Conservation (phyloP, 2,113 vertebrate genomes). For the Menidia beryllina region DNA sequence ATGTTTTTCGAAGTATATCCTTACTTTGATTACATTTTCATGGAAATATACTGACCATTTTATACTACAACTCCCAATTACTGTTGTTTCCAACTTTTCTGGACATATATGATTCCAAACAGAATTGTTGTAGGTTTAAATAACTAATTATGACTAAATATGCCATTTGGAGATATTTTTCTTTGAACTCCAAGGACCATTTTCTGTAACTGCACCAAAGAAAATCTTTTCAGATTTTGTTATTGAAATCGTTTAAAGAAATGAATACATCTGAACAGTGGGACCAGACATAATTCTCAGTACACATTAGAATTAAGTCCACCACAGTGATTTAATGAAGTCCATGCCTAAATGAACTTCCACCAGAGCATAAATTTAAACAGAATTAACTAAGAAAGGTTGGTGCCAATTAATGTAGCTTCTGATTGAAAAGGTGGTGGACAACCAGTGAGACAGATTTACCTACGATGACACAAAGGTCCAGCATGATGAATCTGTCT, state of each 20-base stretch:
- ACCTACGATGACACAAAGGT: not conserved
- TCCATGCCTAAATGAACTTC: not conserved
- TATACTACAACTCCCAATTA: not conserved
- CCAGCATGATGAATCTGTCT: too few relatives aligned
- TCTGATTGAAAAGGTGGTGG: too few relatives aligned
- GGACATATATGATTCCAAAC: not conserved
- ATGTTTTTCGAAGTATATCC: not conserved
- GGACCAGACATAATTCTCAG: too few relatives aligned
- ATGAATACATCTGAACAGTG: too few relatives aligned
- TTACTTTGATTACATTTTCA: not conserved
- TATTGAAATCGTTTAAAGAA: too few relatives aligned
- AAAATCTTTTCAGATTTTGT: too few relatives aligned
- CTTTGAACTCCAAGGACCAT: too few relatives aligned
- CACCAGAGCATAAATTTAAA: not conserved
- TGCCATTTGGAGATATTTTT: not conserved
- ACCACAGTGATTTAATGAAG: not conserved
- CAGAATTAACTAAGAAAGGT: not conserved
- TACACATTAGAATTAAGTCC: not conserved
- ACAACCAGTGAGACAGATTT: not conserved
- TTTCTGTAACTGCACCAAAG: too few relatives aligned
- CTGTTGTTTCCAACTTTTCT: not conserved
- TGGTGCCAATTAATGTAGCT: not conserved
- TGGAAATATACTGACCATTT: not conserved
- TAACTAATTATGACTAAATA: not conserved
- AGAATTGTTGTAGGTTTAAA: not conserved